Conservation (phyloP, 2,888 invertebrate genomes). For the Eurytoma californica region DNA sequence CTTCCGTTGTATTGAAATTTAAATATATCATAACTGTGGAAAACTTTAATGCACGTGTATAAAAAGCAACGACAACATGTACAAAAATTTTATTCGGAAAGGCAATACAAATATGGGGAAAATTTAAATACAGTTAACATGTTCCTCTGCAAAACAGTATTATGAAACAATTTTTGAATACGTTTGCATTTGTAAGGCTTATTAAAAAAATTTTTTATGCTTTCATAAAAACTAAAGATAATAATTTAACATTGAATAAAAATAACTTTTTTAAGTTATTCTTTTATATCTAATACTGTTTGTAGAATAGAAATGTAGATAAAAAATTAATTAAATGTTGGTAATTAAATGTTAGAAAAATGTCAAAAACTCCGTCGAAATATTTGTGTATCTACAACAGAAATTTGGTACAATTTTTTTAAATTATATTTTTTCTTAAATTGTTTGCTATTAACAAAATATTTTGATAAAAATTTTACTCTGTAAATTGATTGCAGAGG, state of each 20-base stretch:
- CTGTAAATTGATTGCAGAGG: neutral
- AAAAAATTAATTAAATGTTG: too few species aligned
- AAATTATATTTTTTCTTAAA: neutral
- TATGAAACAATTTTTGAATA: neutral
- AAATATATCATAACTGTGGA: neutral
- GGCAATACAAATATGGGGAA: neutral
- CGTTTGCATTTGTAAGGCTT: too few species aligned
- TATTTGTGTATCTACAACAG: too few species aligned
- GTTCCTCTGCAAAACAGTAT: constrained; percentile 2
- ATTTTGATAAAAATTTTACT: constrained; percentile 7
- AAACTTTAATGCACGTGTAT: neutral
- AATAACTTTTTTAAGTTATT: too few species aligned
- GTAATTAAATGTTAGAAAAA: too few species aligned
- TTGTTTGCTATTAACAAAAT: neutral
- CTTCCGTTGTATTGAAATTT: neutral
- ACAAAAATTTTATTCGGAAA: neutral
- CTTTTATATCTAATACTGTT: too few species aligned
- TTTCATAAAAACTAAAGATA: too few species aligned
- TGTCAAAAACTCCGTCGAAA: too few species aligned
- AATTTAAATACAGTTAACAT: neutral
- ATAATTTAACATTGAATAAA: too few species aligned
- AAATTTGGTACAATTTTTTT: neutral
- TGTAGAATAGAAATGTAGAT: too few species aligned
- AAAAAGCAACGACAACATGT: neutral
- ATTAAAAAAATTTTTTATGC: too few species aligned